Base-by-base conservation (phyloP, 2,888 invertebrate species). In the Brachypterus glaber region DNA sequence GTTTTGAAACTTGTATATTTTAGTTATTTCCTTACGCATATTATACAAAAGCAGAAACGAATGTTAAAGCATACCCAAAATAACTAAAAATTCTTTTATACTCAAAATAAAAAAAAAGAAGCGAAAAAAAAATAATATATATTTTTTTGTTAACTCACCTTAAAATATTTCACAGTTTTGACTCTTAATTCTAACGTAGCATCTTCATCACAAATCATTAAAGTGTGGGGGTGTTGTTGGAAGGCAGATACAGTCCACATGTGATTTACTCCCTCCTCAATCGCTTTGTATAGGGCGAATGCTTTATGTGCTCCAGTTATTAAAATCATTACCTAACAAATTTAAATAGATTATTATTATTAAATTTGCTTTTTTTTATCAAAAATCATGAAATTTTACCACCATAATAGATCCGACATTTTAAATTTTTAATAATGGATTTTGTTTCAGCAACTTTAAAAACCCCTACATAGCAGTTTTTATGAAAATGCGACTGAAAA, bases 161-260 rank as follows among this genome's bases (percentile, higher is more conserved):
- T 95, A 70, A 98, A 98, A 69, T 98, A 98, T 72, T 95, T 96
- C 52, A 97, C 97, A 46, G 97, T 98, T 71, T 93, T 96, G 40
- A 97, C 96, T 57, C 89, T 79, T 52, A 98, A 75, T 69, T 98
- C 97, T 50, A 91, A 70, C 26, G 98, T 98, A 45, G 98, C 96
- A 67, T 88, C 91, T 68, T 98, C 97, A 66, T 98, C 97, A 64
- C 93, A 95, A 45, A 98, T 76, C 74, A 97, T 92, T 40, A 95
- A 72, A 17, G 95, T 83, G 57, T 82, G 79, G 32, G 85, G 80
- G 69, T 98, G 97, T 65, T 91, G 90, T 66, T 95, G 97, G 72
- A 98, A 95, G 34, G 96, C 96, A 30, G 93, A 95, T 27, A 97
- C 96, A 0, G 98, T 98, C 95, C 97, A 98, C 97, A 98, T 98